Percentiles rank a stretch among this genome's conserved stretches.
phyloP scores from a whole-genome alignment of 2,888 invertebrate species.

The Orthonevra nobilis region DNA sequence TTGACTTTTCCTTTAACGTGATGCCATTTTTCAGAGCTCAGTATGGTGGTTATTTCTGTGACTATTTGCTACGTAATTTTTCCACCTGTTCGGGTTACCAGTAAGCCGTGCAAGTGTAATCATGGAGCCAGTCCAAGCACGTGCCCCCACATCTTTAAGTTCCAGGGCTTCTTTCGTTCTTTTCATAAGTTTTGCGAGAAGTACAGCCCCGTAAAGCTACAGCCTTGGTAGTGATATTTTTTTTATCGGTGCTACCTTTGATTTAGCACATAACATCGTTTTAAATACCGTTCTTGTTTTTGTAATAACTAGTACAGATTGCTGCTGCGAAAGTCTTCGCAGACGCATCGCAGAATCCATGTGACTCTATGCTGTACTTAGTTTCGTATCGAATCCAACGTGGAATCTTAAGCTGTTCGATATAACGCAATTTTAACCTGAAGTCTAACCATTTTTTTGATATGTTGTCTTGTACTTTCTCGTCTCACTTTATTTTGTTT shows the following conservation, averaged over 20 bases:
- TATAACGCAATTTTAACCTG: neutral
- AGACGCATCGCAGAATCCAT: conserved; percentile 2
- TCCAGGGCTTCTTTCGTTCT: too few relatives aligned
- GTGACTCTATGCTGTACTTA: neutral
- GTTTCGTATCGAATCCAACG: neutral
- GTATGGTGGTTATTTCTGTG: too few relatives aligned
- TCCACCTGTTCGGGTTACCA: neutral
- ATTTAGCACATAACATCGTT: too few relatives aligned
- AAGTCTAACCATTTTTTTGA: neutral
- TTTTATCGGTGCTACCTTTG: too few relatives aligned
- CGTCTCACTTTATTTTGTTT: neutral
- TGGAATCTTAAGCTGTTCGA: too few relatives aligned
- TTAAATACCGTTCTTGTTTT: too few relatives aligned
- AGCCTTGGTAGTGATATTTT: neutral
- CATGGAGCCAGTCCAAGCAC: conserved; percentile 3
- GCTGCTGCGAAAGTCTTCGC: neutral
- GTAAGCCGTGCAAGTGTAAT: neutral
- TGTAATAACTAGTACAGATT: neutral
- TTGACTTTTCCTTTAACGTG: too few relatives aligned
- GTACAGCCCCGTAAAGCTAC: neutral
- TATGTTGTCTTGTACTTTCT: neutral
- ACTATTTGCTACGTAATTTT: too few relatives aligned
- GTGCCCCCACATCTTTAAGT: neutral
- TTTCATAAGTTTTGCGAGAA: neutral
- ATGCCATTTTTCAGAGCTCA: too few relatives aligned